Conservation (phyloP, 2,113 vertebrate species). For the Syrmaticus mikado region DNA sequence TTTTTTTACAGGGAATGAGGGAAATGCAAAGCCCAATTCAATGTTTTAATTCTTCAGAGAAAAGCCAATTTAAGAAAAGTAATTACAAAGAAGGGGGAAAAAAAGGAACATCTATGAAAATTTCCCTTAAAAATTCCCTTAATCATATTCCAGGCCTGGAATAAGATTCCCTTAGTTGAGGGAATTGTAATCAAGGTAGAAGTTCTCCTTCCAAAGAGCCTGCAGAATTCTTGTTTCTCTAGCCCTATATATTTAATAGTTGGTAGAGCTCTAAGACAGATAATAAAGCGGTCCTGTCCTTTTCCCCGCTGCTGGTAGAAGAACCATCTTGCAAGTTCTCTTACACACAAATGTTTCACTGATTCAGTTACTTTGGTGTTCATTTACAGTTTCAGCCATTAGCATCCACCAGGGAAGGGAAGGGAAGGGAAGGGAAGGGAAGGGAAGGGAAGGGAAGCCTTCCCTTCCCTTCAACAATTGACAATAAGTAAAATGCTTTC, state of each 20-base stretch:
- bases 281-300: background rate
- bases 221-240: background rate
- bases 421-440: too few species aligned
- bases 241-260: background rate
- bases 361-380: background rate
- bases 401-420: too few species aligned
- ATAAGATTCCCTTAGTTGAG: background rate
- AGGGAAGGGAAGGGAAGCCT: too few species aligned
- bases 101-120: background rate
- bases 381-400: background rate
- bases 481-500: background rate
- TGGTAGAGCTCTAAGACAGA: background rate
- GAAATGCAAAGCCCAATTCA: slow-evolving; percentile 24
- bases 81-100: background rate
- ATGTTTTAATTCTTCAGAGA: slow-evolving; percentile 26
- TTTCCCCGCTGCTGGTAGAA: background rate
- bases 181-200: background rate
- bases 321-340: background rate
- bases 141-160: background rate
- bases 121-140: background rate
- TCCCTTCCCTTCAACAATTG: background rate
- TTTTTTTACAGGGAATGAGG: slow-evolving; percentile 20
- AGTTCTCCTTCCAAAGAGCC: background rate
- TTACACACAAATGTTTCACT: background rate
- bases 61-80: slow-evolving; percentile 20